These are phyloP conservation scores for Ecliptopera silaceata DNA, from an alignment of 2,888 invertebrate genomes.

Conservation along the genomic window DNA sequence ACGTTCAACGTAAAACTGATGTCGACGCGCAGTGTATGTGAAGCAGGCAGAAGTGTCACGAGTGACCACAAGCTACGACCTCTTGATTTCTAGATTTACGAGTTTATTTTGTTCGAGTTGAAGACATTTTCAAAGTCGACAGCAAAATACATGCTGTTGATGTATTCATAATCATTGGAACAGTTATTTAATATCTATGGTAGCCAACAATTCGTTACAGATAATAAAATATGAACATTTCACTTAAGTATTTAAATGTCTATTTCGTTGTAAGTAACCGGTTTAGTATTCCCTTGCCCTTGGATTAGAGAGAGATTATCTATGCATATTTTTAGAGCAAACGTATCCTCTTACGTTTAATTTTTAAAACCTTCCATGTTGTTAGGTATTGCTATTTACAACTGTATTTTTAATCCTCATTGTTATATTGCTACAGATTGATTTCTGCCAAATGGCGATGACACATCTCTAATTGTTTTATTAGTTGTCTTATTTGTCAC, in stretches of 20 bases:
- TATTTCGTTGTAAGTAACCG: neutral
- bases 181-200: too few species aligned
- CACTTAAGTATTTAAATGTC: neutral
- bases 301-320: conserved; percentile 1
- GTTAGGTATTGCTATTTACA: neutral
- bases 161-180: conserved; percentile 4
- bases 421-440: conserved; percentile 17
- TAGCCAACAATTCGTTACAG: neutral
- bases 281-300: conserved; percentile 11
- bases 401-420: conserved; percentile 1
- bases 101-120: conserved; percentile 44
- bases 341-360: conserved; percentile 1
- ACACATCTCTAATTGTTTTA: conserved; percentile 29
- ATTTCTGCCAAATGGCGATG: conserved; percentile 32
- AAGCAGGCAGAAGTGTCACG: conserved; percentile 30
- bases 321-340: neutral
- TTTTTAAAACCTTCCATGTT: conserved; percentile 1
- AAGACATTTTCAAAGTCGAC: conserved; percentile 35
- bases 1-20: too few species aligned
- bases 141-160: conserved; percentile 31
- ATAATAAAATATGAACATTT: neutral
- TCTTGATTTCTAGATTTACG: conserved; percentile 39
- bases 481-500: conserved; percentile 33
- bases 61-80: conserved; percentile 31
- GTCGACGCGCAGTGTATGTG: too few species aligned